Percentiles rank a stretch among this genome's conserved stretches.
phyloP scores from a whole-genome alignment of 1,140 invertebrate species.

The Phocides pigmalion region DNA sequence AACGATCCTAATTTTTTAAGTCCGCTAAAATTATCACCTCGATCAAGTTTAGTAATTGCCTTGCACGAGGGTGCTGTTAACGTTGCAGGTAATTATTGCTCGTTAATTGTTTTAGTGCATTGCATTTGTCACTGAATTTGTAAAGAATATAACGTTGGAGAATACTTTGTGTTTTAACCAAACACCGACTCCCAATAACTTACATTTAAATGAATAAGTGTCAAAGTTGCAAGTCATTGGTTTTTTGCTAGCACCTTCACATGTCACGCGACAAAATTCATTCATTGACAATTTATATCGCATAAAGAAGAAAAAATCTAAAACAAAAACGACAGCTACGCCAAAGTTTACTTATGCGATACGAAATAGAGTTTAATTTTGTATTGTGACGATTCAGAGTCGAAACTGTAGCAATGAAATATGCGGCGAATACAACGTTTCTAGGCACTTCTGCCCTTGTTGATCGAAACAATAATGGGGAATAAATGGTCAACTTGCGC shows the following conservation, averaged over 20 bases:
- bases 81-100: constrained; percentile 37
- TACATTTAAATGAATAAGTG: constrained; percentile 44
- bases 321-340: neutral
- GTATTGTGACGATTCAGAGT: neutral
- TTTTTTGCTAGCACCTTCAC: constrained; percentile 51
- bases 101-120: constrained; percentile 40
- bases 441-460: constrained; percentile 51
- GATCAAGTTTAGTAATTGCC: constrained; percentile 56
- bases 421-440: constrained; percentile 77
- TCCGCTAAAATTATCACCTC: constrained; percentile 44
- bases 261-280: constrained; percentile 72
- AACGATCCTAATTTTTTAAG: constrained; percentile 44
- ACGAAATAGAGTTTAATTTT: neutral
- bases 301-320: constrained; percentile 23
- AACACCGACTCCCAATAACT: neutral
- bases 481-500: constrained; percentile 72
- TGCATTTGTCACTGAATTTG: constrained; percentile 19
- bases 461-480: constrained; percentile 66
- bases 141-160: neutral
- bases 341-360: neutral
- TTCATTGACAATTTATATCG: constrained; percentile 66
- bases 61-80: constrained; percentile 40
- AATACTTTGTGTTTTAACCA: neutral
- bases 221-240: constrained; percentile 24
- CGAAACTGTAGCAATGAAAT: constrained; percentile 38